These are phyloP conservation scores for Centrocercus urophasianus DNA, from an alignment of 2,113 vertebrate genomes.

Conservation along the genomic window DNA sequence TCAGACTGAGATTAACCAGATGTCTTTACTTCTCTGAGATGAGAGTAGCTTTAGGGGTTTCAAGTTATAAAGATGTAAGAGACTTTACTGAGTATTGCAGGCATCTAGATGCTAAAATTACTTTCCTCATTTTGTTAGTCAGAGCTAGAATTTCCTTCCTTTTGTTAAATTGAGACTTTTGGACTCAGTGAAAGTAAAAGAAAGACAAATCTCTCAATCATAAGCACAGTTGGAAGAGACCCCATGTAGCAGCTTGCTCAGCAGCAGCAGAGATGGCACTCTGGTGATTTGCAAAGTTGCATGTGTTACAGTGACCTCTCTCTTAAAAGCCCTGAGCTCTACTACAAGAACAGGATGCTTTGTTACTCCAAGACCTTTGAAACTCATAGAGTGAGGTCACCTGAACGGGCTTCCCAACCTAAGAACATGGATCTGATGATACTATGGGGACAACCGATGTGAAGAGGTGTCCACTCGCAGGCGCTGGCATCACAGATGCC, in stretches of 20 bases:
- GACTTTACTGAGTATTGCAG: neutral
- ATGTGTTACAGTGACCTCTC: neutral
- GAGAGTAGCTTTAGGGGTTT: neutral
- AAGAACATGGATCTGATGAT: neutral
- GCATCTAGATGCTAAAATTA: neutral
- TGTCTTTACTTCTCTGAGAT: neutral
- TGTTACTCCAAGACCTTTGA: neutral
- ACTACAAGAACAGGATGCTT: neutral
- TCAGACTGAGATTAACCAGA: slow-evolving; percentile 22
- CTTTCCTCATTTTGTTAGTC: neutral
- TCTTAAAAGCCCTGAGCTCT: neutral
- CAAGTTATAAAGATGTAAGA: neutral
- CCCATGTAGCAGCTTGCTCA: neutral
- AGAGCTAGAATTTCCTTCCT: neutral
- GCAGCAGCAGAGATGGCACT: neutral
- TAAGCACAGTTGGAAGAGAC: neutral
- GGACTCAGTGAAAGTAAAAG: neutral
- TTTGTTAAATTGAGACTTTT: neutral
- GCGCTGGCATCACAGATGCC: neutral
- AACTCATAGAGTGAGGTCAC: neutral
- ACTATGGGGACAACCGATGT: neutral
- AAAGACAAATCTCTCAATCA: neutral
- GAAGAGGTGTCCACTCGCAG: neutral
- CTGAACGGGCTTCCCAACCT: neutral
- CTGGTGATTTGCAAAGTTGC: neutral